Evolutionary conservation across 2,888 invertebrate species (phyloP), one percentile per base, ranked within the genome.

Genomic region (Drosophila ochracea): DNA sequence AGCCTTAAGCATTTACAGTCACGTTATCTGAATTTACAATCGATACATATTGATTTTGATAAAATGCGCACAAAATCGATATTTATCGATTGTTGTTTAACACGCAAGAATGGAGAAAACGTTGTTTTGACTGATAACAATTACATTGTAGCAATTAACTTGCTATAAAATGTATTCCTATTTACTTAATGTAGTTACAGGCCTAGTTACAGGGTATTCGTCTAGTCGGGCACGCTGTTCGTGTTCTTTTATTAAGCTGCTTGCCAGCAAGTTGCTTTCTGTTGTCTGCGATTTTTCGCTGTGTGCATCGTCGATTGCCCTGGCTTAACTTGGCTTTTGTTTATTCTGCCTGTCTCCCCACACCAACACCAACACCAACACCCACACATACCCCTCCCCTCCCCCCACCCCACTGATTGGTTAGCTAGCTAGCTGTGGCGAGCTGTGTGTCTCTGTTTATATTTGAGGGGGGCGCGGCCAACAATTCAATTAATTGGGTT

Each of bases 401-500:
- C 19, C 6, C 9, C 13, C 21, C 7, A 28, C 37, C 10, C n/a
- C n/a, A 2, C 9, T n/a, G n/a, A 21, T 13, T 49, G 28, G 43
- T 21, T 53, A 13, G 33, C 28, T 55, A 13, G 33, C 19, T 28
- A 19, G 61, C n/a, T 41, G 39, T 55, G 43, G 19, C 19, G 4
- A 39, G 39, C 21, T 21, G 21, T 31, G 52, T 19, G 13, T 64
- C 43, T n/a, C 37, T 30, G 25, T 55, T 43, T 50, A 50, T 50
- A 39, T 35, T 53, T 67, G 30, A n/a, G 19, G 60, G 67, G 66
- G 63, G 37, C 68, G 68, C 68, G 68, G 79, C 75, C 73, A 89
- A 89, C 83, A 86, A 86, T 89, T 86, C 88, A 86, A 86, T 86
- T 89, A 87, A 77, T 87, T 89, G 87, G 80, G 87, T 80, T 80